Percentiles rank a stretch among this genome's conserved stretches.
phyloP scores from a whole-genome alignment of 1,140 invertebrate genomes.

The Eriosoma lanigerum region DNA sequence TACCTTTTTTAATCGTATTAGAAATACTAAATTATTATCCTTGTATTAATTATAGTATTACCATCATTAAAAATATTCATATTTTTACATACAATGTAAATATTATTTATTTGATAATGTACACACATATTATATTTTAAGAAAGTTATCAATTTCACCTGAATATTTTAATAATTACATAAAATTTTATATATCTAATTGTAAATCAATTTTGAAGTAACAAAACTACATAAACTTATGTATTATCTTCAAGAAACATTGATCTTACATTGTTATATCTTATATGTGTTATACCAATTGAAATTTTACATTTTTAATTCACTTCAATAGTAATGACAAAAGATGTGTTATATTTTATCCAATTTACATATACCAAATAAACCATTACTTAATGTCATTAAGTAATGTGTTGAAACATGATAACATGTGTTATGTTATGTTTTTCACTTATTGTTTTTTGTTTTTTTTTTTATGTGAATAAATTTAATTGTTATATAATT shows the following conservation, averaged over 20 bases:
- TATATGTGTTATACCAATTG: not conserved
- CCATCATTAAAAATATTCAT: not conserved
- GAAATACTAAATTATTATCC: too few species aligned
- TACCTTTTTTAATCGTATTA: not conserved
- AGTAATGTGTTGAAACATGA: not conserved
- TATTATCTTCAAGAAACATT: not conserved
- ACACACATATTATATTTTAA: not conserved
- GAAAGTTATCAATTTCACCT: not conserved
- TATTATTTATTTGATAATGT: not conserved
- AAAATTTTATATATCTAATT: not conserved
- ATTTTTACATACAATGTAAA: not conserved
- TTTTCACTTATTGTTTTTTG: slow-evolving; percentile 14
- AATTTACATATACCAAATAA: slow-evolving; percentile 19
- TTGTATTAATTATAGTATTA: not conserved
- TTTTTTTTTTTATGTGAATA: not conserved
- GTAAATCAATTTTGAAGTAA: slow-evolving; percentile 1
- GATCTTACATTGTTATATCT: slow-evolving; percentile 8
- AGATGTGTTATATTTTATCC: not conserved
- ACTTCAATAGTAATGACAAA: not conserved
- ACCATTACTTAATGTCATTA: not conserved
- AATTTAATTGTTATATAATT: not conserved
- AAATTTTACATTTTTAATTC: slow-evolving; percentile 9
- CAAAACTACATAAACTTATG: not conserved
- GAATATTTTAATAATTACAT: too few species aligned
- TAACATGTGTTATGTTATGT: slow-evolving; percentile 7